These are phyloP conservation scores for Poeciliopsis gracilis DNA, from an alignment of 2,797 vertebrate genomes.

Conservation along the genomic window DNA sequence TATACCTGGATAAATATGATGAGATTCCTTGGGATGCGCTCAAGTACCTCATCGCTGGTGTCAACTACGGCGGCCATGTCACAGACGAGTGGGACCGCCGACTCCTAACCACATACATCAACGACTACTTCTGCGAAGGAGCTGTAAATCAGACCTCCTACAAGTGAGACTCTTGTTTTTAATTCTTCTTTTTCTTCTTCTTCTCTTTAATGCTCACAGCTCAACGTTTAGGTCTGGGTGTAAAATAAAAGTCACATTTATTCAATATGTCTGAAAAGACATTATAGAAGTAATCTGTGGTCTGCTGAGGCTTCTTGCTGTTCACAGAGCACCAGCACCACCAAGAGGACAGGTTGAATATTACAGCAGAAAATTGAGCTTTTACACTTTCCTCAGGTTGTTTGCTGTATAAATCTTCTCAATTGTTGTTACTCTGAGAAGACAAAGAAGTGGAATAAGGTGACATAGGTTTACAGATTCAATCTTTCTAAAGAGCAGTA, in stretches of 20 bases:
- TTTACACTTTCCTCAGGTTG: neutral
- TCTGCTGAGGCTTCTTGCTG: neutral
- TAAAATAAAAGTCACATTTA: neutral
- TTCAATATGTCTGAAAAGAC: neutral
- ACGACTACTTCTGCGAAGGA: conserved; percentile 87
- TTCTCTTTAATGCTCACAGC: neutral
- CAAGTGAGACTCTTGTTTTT: conserved; percentile 72
- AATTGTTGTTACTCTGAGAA: neutral
- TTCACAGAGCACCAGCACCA: conserved; percentile 57
- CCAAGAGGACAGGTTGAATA: conserved; percentile 53
- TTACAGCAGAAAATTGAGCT: conserved; percentile 8
- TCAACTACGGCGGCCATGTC: conserved; percentile 91
- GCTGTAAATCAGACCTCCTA: conserved; percentile 75
- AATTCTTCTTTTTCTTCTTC: neutral
- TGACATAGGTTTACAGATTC: neutral
- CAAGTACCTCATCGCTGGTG: conserved; percentile 86
- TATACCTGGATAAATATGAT: conserved; percentile 89
- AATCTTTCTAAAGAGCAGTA: neutral
- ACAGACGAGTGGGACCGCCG: conserved; percentile 91
- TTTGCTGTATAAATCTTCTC: neutral
- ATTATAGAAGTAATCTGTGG: conserved; percentile 9
- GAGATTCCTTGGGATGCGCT: conserved; percentile 90
- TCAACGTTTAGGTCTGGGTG: neutral
- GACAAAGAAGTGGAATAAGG: neutral
- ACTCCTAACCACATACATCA: conserved; percentile 89